A percentile compares a stretch with the other conserved stretches of the same genome.
These are phyloP conservation scores for Protonibea diacanthus DNA, from an alignment of 2,797 vertebrate species.

Conservation along the genomic window DNA sequence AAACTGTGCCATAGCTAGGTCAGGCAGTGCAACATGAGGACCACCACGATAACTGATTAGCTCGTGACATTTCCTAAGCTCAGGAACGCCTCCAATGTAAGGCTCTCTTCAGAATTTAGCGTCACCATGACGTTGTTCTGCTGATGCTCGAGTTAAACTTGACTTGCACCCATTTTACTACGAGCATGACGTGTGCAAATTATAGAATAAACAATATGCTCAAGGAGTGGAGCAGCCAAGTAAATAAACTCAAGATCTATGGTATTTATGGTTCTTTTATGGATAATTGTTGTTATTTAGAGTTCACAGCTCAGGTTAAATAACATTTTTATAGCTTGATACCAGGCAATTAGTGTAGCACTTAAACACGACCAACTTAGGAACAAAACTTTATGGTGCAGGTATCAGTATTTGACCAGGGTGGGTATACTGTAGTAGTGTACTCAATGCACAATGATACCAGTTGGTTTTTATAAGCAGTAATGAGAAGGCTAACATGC, in stretches of 20 bases:
- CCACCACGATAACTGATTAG: not conserved
- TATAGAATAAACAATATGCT: not conserved
- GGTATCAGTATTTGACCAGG: constrained; percentile 38
- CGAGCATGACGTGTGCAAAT: not conserved
- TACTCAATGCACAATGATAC: constrained; percentile 15
- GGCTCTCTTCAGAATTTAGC: not conserved
- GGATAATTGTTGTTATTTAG: not conserved
- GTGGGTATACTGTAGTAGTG: constrained; percentile 1
- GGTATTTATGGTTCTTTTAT: not conserved
- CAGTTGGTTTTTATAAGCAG: constrained; percentile 3
- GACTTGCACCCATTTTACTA: not conserved
- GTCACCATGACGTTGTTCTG: too few species aligned
- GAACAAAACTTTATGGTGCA: not conserved
- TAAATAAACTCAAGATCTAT: not conserved
- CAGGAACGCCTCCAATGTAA: not conserved
- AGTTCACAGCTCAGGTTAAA: not conserved
- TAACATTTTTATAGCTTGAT: not conserved
- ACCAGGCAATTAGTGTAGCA: not conserved
- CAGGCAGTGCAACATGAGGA: not conserved
- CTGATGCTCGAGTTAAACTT: not conserved
- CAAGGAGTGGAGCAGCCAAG: not conserved
- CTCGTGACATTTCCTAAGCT: not conserved
- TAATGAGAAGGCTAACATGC: constrained; percentile 29
- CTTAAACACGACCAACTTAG: not conserved
- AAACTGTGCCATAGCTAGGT: not conserved